Percentiles rank a stretch among this genome's conserved stretches.
These are phyloP conservation scores for Peromyscus maniculatus DNA, from an alignment of 2,113 vertebrate genomes.

Conservation along the genomic window DNA sequence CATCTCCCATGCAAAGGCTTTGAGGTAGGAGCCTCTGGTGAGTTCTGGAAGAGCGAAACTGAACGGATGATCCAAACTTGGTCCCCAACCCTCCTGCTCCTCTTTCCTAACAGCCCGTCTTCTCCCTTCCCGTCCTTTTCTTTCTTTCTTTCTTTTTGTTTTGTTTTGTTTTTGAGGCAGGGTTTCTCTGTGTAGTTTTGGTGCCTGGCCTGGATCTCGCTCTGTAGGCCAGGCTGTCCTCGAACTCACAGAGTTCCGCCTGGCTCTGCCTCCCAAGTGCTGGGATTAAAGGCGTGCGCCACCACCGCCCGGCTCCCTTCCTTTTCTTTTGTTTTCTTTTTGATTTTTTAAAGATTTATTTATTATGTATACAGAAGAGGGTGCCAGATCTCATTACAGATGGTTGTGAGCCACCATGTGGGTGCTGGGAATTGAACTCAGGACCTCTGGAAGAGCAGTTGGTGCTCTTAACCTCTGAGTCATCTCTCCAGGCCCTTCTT, in stretches of 20 bases:
- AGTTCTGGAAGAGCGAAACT: background rate
- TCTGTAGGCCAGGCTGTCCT: background rate
- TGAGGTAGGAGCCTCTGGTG: background rate
- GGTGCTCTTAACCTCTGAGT: too few relatives aligned
- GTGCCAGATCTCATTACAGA: too few relatives aligned
- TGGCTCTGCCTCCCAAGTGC: background rate
- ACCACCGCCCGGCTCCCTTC: too few relatives aligned
- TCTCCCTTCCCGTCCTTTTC: background rate
- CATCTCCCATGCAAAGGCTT: background rate
- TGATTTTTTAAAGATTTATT: too few relatives aligned
- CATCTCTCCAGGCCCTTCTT: too few relatives aligned
- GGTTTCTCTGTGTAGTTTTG: too few relatives aligned
- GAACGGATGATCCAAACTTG: background rate
- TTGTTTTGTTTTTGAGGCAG: background rate
- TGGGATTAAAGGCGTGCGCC: background rate
- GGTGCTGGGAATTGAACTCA: too few relatives aligned
- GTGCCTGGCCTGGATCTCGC: background rate
- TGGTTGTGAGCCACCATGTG: too few relatives aligned
- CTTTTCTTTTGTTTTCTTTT: too few relatives aligned
- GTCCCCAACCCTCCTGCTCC: background rate
- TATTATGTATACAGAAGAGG: too few relatives aligned
- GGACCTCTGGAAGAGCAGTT: too few relatives aligned
- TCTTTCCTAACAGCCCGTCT: background rate
- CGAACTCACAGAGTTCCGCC: background rate
- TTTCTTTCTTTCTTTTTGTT: background rate